These are phyloP conservation scores for Ataeniobius toweri DNA, from an alignment of 2,797 vertebrate species.

Conservation along the genomic window DNA sequence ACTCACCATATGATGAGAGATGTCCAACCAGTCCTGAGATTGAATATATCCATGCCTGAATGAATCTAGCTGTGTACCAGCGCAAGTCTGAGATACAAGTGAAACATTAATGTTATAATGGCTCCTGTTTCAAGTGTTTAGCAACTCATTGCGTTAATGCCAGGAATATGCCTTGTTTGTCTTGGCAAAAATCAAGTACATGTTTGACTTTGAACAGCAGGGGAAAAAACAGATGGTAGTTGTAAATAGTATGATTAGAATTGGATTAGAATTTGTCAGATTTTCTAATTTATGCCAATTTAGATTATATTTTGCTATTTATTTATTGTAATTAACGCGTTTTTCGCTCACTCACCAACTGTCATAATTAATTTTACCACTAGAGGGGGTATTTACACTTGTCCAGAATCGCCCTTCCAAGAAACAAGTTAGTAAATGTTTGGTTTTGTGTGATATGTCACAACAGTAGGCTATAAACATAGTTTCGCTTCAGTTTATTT, in stretches of 20 bases:
- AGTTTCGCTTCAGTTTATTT: neutral
- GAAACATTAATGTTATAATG: conserved; percentile 57
- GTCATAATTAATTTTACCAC: conserved; percentile 13
- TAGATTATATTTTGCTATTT: neutral
- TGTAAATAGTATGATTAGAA: neutral
- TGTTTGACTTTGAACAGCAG: conserved; percentile 24
- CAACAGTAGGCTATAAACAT: neutral
- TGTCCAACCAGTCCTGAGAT: conserved; percentile 46
- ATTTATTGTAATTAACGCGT: neutral
- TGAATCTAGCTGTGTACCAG: conserved; percentile 16
- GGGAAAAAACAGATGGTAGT: neutral
- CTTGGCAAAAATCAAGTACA: conserved; percentile 63
- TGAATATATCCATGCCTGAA: conserved; percentile 7
- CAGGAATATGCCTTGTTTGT: conserved; percentile 67
- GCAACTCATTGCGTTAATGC: conserved; percentile 60
- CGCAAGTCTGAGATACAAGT: conserved; percentile 46
- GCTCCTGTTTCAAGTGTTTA: conserved; percentile 45
- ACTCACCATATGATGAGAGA: conserved; percentile 60
- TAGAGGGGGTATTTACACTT: conserved; percentile 8
- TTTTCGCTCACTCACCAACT: neutral
- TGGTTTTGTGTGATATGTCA: neutral
- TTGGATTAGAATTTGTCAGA: neutral
- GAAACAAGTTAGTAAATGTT: neutral
- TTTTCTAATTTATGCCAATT: neutral
- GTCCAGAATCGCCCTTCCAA: neutral